phyloP scores from a whole-genome alignment of 2,888 invertebrate genomes.

The Atherix ibis region DNA sequence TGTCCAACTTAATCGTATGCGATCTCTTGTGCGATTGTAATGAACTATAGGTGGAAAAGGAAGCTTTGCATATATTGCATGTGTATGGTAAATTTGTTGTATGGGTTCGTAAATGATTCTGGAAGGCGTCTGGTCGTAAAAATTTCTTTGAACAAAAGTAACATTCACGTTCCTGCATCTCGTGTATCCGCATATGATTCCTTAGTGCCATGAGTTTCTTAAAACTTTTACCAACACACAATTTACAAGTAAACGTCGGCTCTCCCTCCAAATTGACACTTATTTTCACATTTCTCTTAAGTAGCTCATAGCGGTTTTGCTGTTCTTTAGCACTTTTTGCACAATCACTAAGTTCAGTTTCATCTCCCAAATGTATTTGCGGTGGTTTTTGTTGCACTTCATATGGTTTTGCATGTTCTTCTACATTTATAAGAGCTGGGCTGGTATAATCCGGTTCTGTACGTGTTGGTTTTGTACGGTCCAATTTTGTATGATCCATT shows the following conservation, averaged over 20 bases:
- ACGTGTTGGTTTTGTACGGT: too few relatives aligned
- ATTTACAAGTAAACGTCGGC: conserved; percentile 8
- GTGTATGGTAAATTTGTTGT: conserved; percentile 8
- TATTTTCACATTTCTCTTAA: conserved; percentile 8
- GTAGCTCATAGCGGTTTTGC: conserved; percentile 9
- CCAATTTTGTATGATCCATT: too few relatives aligned
- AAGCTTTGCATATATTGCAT: too few relatives aligned
- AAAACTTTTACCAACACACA: conserved; percentile 7
- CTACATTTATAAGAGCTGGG: too few relatives aligned
- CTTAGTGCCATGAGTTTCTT: conserved; percentile 7
- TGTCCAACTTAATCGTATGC: too few relatives aligned
- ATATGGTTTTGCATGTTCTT: too few relatives aligned
- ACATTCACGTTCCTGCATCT: conserved; percentile 9
- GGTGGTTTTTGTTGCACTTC: too few relatives aligned
- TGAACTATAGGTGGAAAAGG: conserved; percentile 10
- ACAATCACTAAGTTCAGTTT: too few relatives aligned
- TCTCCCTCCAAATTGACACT: conserved; percentile 8
- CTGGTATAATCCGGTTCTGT: too few relatives aligned
- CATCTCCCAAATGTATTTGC: too few relatives aligned
- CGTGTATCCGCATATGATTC: conserved; percentile 11
- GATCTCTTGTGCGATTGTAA: conserved; percentile 9
- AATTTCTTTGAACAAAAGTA: conserved; percentile 8
- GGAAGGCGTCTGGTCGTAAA: conserved; percentile 9
- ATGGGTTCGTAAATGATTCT: conserved; percentile 9
- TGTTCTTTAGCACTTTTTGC: too few relatives aligned